These are phyloP conservation scores for Alloscopus bannaensis DNA, from an alignment of 2,888 invertebrate species.

Conservation along the genomic window DNA sequence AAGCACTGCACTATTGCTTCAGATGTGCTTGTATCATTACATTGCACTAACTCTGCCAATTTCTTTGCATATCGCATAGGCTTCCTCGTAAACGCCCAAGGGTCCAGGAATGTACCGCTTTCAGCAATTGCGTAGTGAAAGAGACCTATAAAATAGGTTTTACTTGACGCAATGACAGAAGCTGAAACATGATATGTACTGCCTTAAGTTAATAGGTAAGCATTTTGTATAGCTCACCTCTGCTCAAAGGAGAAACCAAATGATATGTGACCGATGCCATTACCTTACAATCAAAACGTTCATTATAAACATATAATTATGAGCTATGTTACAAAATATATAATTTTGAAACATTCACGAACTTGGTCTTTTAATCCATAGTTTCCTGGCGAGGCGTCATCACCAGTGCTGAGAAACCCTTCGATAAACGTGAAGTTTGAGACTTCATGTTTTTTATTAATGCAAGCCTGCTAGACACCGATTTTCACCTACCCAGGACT, in stretches of 20 bases:
- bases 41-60: conserved; percentile 40
- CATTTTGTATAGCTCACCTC: conserved; percentile 14
- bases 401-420: conserved; percentile 27
- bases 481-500: conserved; percentile 31
- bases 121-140: conserved; percentile 48
- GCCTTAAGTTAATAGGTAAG: background rate
- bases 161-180: background rate
- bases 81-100: conserved; percentile 47
- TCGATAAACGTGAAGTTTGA: background rate
- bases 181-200: background rate
- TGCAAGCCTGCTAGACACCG: no score
- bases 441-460: background rate
- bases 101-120: conserved; percentile 52
- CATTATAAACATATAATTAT: no score
- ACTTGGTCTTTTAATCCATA: conserved; percentile 27
- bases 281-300: no score
- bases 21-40: conserved; percentile 21
- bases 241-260: conserved; percentile 51
- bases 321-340: no score
- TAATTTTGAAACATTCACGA: no score
- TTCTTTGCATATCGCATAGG: conserved; percentile 45
- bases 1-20: conserved; percentile 37
- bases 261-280: conserved; percentile 31
- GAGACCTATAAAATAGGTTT: conserved; percentile 21
- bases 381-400: conserved; percentile 32